Evolutionary conservation across 2,888 invertebrate species (phyloP).

Genomic region (Metallyticus violacea): DNA sequence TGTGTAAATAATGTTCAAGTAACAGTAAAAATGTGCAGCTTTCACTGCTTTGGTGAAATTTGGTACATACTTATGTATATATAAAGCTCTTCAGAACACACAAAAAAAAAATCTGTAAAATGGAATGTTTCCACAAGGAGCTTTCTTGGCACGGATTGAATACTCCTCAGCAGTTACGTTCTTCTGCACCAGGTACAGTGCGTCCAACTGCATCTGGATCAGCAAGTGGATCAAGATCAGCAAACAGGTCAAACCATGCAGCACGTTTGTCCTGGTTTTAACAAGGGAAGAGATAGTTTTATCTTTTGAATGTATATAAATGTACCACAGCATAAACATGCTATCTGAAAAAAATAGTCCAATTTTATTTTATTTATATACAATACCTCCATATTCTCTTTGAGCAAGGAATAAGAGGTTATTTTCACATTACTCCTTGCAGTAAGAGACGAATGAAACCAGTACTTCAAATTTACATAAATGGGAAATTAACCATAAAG

Average conservation of each 20-base stretch:
- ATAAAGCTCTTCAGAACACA: not conserved
- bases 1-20: not conserved
- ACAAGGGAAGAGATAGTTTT: not conserved
- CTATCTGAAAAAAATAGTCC: too few relatives aligned
- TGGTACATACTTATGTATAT: not conserved
- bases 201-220: conserved; percentile 66
- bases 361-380: too few relatives aligned
- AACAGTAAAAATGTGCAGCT: not conserved
- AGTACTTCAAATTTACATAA: too few relatives aligned
- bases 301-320: too few relatives aligned
- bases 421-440: too few relatives aligned
- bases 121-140: not conserved
- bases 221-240: conserved; percentile 87
- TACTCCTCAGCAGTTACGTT: conserved; percentile 37
- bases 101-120: not conserved
- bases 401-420: too few relatives aligned
- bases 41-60: not conserved
- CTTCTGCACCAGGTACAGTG: conserved; percentile 40
- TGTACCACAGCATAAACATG: too few relatives aligned
- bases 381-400: too few relatives aligned
- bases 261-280: conserved; percentile 26
- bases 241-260: conserved; percentile 85
- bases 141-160: not conserved
- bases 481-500: too few relatives aligned
- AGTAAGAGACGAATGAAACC: too few relatives aligned